These are phyloP conservation scores for Harmothoe impar DNA, from an alignment of 2,888 invertebrate species.

Conservation along the genomic window DNA sequence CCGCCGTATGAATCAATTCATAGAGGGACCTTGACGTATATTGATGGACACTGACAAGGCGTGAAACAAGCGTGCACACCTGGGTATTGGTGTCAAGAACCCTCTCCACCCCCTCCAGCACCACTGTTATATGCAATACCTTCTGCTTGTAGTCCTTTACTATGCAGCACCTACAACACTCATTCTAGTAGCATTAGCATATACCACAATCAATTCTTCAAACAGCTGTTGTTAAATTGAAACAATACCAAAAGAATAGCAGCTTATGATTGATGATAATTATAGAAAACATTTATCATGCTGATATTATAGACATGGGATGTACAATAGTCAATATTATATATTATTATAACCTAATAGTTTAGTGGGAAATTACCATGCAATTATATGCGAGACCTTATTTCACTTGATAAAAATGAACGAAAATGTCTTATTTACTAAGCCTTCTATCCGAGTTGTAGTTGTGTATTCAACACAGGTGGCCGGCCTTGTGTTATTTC, in stretches of 20 bases:
- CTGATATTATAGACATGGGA: no score
- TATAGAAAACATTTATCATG: no score
- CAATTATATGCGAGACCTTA: no score
- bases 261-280: no score
- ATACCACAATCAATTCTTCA: no score
- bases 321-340: background rate
- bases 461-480: background rate
- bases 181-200: no score
- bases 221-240: no score
- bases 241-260: background rate
- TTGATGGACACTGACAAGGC: constrained; percentile 7
- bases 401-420: no score
- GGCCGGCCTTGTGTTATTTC: background rate
- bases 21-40: background rate
- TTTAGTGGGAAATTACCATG: no score
- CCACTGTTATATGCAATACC: background rate
- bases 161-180: no score
- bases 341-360: no score
- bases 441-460: background rate
- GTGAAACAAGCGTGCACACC: constrained; percentile 20
- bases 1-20: background rate
- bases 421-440: background rate
- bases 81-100: background rate
- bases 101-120: background rate
- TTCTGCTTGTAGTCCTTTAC: background rate